Evolutionary conservation across 2,888 invertebrate genomes (phyloP), one percentile per base, ranked within the genome.

Genomic region (Herminia tarsipennalis): DNA sequence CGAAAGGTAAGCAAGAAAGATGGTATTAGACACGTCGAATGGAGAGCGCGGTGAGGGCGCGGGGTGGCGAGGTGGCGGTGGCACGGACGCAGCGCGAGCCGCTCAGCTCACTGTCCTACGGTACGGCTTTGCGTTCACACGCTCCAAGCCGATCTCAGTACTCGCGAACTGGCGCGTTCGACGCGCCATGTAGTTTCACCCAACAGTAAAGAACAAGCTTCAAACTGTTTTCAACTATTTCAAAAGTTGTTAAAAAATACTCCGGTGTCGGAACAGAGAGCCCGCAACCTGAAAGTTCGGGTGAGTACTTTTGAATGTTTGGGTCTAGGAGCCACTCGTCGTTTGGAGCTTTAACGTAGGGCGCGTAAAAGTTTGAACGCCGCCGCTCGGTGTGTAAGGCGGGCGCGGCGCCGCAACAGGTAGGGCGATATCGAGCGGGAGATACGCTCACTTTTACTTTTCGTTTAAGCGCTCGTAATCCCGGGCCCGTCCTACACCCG

Each of bases 321-420:
- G 41, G 56, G 59, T 49, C 44, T 60, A 45, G 49, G 51, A 52
- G 46, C 45, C 48, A 37, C 13, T 48, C 34, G 46, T 37, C 49
- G 61, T 41, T n/a, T 54, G 47, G 49, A 56, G 56, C 67, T 65
- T 58, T 45, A 65, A 68, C 56, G 67, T 58, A 70, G 70, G 66
- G 74, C 81, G 81, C 76, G 78, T 76, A 80, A 85, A 85, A 87
- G 77, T 85, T 87, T 84, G 66, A 68, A 71, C 56, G 55, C 51
- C 56, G 55, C 51, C 56, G 62, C 57, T 51, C 44, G 50, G 61
- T 59, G 59, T 62, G 54, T 61, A 58, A 70, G 70, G 68, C 72
- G 66, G 71, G 74, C 75, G 78, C 78, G 81, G 73, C 76, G 77
- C 70, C 80, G 85, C 86, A 86, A 86, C 86, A 86, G 85, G 86